Conservation (phyloP, 2,113 vertebrate species). For the Ciconia boyciana region DNA sequence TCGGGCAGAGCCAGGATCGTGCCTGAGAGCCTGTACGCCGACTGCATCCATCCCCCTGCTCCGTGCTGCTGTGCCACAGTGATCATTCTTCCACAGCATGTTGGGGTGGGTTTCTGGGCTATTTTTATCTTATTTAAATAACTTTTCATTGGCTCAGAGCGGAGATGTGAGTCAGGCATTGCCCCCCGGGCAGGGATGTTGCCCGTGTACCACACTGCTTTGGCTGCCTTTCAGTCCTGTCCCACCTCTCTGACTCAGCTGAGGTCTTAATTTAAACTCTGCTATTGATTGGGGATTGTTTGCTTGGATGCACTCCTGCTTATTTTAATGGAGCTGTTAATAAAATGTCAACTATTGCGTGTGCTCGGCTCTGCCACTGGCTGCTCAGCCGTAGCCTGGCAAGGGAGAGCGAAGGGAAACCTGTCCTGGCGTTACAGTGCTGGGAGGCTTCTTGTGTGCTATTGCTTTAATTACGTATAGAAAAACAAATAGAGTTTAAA, state of each 20-base stretch:
- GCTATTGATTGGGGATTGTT: constrained; percentile 35
- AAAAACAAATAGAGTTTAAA: neutral
- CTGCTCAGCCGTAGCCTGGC: neutral
- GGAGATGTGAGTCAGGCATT: neutral
- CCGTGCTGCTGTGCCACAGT: fast-evolving
- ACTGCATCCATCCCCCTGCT: neutral
- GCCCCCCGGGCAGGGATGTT: neutral
- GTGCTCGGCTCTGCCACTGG: neutral
- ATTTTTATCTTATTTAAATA: neutral
- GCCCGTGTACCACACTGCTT: neutral
- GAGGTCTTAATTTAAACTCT: constrained; percentile 22
- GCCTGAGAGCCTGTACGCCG: fast-evolving
- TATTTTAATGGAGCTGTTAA: constrained; percentile 60
- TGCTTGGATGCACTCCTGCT: neutral
- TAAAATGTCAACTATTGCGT: constrained; percentile 15
- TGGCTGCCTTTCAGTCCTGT: neutral
- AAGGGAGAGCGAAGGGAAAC: neutral
- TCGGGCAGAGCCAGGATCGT: neutral
- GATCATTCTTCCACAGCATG: fast-evolving
- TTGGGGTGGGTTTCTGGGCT: neutral
- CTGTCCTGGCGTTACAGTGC: fast-evolving
- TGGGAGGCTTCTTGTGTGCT: neutral
- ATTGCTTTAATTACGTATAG: neutral
- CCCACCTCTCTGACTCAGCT: neutral
- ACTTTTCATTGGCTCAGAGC: neutral